phyloP scores from a whole-genome alignment of 2,888 invertebrate species.

The Blastobasis adustella region DNA sequence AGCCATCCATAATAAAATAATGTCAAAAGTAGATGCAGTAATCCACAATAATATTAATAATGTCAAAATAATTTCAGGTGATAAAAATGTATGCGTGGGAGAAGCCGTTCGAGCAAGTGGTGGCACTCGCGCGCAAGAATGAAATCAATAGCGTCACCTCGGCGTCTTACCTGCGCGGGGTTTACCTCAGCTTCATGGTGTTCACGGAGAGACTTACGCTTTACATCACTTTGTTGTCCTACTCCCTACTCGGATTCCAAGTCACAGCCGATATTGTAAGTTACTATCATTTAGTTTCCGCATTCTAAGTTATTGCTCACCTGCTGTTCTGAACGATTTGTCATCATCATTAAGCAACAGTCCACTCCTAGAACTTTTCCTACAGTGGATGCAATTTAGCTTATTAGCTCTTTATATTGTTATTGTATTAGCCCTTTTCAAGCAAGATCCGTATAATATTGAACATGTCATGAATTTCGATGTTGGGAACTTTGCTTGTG shows the following conservation, averaged over 20 bases:
- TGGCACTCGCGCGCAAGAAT: constrained; percentile 82
- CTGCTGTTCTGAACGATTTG: too few species aligned
- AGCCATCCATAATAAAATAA: too few species aligned
- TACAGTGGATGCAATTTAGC: too few species aligned
- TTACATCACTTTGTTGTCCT: constrained; percentile 86
- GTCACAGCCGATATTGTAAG: constrained; percentile 73
- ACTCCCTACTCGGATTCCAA: constrained; percentile 79
- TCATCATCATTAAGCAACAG: too few species aligned
- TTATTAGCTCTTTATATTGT: too few species aligned
- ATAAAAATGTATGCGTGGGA: constrained; percentile 99
- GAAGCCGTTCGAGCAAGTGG: constrained; percentile 89
- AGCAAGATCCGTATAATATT: too few species aligned
- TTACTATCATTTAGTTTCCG: constrained; percentile 7
- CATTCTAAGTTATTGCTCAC: too few species aligned
- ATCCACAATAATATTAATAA: too few species aligned
- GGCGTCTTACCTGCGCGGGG: constrained; percentile 78
- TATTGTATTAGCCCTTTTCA: too few species aligned
- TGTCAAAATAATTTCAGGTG: constrained; percentile 71
- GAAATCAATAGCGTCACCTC: constrained; percentile 77
- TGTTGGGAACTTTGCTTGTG: constrained; percentile 10
- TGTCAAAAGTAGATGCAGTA: too few species aligned
- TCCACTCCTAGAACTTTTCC: too few species aligned
- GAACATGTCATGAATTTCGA: too few species aligned
- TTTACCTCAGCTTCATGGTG: constrained; percentile 83
- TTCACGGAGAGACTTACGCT: constrained; percentile 91